Conservation (phyloP, 2,888 invertebrate genomes). For the Diaphora mendica region DNA sequence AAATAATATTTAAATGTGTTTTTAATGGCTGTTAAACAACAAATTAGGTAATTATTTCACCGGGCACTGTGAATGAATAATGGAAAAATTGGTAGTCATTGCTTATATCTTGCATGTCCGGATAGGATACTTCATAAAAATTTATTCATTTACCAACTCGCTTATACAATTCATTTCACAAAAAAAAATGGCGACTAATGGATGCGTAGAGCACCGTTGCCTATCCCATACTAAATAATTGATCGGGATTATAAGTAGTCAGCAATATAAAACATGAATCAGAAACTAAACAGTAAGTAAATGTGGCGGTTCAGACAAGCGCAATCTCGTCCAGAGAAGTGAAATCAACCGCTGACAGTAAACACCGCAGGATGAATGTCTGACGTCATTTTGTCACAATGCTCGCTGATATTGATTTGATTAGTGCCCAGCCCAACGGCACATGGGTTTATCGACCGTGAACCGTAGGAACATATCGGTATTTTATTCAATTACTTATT, state of each 20-base stretch:
- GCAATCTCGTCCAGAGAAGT: constrained; percentile 38
- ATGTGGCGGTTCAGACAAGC: constrained; percentile 36
- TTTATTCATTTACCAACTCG: too few species aligned
- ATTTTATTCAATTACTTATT: neutral
- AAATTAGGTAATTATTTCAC: too few species aligned
- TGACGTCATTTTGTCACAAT: constrained; percentile 38
- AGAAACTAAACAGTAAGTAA: constrained; percentile 33
- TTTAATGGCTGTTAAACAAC: neutral
- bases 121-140: neutral
- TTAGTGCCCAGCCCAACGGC: constrained; percentile 30
- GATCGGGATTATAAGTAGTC: neutral
- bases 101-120: too few species aligned
- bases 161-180: neutral
- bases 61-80: too few species aligned
- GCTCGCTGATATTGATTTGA: constrained; percentile 34
- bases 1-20: neutral
- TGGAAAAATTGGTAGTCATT: neutral
- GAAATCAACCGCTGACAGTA: constrained; percentile 30
- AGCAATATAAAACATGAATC: constrained; percentile 14
- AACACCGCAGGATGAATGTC: constrained; percentile 21
- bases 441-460: constrained; percentile 45
- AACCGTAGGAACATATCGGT: constrained; percentile 17
- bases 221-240: too few species aligned
- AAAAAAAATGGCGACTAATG: neutral
- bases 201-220: neutral